Evolutionary conservation across 1,140 invertebrate species (phyloP), one percentile per base, ranked within the genome.

Genomic region (Cyphomyrmex costatus): DNA sequence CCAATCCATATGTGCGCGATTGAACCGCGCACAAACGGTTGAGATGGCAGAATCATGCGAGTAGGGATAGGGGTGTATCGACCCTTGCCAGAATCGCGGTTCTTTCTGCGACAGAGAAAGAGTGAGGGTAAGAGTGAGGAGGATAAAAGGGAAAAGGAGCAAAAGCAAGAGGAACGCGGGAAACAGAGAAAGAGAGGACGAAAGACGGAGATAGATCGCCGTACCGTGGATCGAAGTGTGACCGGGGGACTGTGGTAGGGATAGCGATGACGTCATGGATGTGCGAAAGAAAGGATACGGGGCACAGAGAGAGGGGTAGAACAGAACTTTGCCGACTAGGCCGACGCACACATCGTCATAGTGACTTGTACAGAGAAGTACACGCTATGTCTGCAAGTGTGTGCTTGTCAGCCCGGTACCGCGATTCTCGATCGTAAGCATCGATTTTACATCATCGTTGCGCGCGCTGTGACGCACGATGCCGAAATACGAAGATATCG

Each of bases 31-130:
- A 85, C 24, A 36, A 53, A 36, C n/a, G 51, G 61, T 24, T 27
- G 53, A 71, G 30, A 53, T 42, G 27, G 30, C 3, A 51, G 24
- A 33, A 53, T 74, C 36, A 53, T 58, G 76, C 83, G 87, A 80
- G 70, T 77, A 76, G 70, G 63, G 66, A 87, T 85, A 90, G 86
- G 90, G 91, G 90, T 92, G 89, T 94, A 94, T 94, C 93, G 94
- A 94, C 93, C 92, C 77, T 84, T 85, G 77, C 89, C 90, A 93
- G 91, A 94, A 92, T 92, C 92, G 86, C 89, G 86, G 92, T 94
- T 94, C 93, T 94, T 92, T 93, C 80, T 88, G 65, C 27, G 65
- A 66, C 51, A 66, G 60, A 46, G 66, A 65, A 12, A n/a, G n/a
- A n/a, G n/a, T n/a, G n/a, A n/a, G n/a, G n/a, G 21, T 66, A 49